phyloP scores from a whole-genome alignment of 92 coral and sea anemone species.

The Bergia puertoricense region DNA sequence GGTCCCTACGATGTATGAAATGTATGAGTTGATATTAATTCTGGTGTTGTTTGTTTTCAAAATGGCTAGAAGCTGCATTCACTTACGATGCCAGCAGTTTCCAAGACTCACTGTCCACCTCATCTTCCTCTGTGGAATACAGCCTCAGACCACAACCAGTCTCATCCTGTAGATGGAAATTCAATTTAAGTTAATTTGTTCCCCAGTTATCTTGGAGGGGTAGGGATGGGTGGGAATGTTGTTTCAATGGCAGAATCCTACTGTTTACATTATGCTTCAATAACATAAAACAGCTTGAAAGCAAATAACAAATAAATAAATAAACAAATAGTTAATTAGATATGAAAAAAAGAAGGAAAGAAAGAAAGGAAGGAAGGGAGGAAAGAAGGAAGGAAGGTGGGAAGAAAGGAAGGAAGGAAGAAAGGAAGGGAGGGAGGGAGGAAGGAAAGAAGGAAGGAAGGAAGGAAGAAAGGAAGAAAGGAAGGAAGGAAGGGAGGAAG shows the following conservation, averaged over 20 bases:
- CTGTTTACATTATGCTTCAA: no score
- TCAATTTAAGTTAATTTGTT: no score
- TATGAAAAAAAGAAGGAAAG: no score
- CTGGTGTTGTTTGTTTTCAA: no score
- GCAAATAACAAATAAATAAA: neutral
- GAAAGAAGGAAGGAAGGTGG: constrained; percentile 17
- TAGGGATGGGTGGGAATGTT: no score
- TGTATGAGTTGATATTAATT: no score
- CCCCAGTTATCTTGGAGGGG: no score
- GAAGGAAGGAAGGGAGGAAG: constrained; percentile 10
- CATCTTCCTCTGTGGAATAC: constrained; percentile 98
- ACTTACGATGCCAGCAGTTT: constrained; percentile 87
- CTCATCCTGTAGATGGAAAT: constrained; percentile 63
- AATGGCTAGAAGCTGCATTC: neutral
- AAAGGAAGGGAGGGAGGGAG: constrained; percentile 12
- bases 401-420: constrained; percentile 26
- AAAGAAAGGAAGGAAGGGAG: constrained; percentile 5
- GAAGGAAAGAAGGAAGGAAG: constrained; percentile 32
- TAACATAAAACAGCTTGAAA: neutral
- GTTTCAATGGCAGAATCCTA: no score
- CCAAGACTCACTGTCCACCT: constrained; percentile 96
- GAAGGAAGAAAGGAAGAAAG: no score
- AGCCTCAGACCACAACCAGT: constrained; percentile 71
- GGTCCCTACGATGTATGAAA: no score
- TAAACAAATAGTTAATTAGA: neutral